Evolutionary conservation across 1,140 invertebrate genomes (phyloP).

Genomic region (Euschistus heros): DNA sequence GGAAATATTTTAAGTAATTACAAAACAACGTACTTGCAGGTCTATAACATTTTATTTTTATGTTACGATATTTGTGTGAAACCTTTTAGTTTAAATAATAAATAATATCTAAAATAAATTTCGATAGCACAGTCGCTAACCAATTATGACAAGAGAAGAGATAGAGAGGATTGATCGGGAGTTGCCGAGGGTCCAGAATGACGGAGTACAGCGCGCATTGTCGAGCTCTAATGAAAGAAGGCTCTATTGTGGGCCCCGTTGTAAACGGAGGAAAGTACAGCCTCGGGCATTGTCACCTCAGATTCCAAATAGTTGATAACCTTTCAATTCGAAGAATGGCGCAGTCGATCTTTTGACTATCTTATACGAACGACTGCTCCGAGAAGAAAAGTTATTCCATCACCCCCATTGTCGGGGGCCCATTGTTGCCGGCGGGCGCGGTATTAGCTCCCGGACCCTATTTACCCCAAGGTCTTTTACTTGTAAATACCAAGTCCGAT

Average conservation of each 20-base stretch:
- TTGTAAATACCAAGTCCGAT: not conserved
- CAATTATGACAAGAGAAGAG: not conserved
- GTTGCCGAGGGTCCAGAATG: constrained; percentile 9
- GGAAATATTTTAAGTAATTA: too few relatives aligned
- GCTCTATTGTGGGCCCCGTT: constrained; percentile 5
- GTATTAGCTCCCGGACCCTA: not conserved
- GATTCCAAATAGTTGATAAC: constrained; percentile 26
- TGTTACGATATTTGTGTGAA: too few relatives aligned
- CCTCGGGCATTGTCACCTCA: constrained; percentile 3
- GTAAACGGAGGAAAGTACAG: constrained; percentile 13
- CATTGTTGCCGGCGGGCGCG: constrained; percentile 16
- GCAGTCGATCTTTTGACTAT: constrained; percentile 25
- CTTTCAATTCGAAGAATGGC: constrained; percentile 25
- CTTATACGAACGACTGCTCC: constrained; percentile 24
- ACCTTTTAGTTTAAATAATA: too few relatives aligned
- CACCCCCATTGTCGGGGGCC: constrained; percentile 18
- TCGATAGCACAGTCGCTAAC: too few relatives aligned
- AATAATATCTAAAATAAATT: too few relatives aligned
- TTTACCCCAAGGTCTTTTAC: constrained; percentile 2
- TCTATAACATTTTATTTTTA: too few relatives aligned
- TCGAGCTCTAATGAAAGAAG: not conserved
- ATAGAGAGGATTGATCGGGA: constrained; percentile 5
- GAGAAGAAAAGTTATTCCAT: constrained; percentile 26
- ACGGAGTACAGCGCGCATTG: too few relatives aligned
- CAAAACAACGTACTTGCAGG: too few relatives aligned